Evolutionary conservation across 2,113 vertebrate genomes (phyloP).

Genomic region (Tragelaphus buxtoni): DNA sequence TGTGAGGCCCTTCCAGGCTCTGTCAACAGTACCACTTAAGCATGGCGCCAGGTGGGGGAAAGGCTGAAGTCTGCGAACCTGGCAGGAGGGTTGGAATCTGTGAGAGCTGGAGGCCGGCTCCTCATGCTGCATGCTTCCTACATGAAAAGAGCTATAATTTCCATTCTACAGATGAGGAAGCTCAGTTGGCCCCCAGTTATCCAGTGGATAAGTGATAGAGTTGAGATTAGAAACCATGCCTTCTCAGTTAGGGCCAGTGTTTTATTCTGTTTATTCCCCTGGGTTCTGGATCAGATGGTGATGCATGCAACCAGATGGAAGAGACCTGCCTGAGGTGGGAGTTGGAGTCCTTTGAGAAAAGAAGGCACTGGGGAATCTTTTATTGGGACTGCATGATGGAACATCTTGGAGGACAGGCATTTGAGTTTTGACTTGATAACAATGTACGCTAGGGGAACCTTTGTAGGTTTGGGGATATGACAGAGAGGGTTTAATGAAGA

Average conservation of each 20-base stretch:
- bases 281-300: no score
- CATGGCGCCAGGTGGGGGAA: fast-evolving
- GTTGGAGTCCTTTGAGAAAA: no score
- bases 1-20: not conserved
- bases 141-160: not conserved
- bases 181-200: not conserved
- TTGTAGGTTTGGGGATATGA: not conserved
- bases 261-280: not conserved
- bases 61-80: not conserved
- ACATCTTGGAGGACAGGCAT: not conserved
- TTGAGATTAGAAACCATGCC: not conserved
- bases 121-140: not conserved
- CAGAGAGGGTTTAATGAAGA: not conserved
- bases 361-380: not conserved
- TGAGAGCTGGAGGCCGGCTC: not conserved
- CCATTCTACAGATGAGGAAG: not conserved
- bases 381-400: not conserved
- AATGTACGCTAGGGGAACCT: not conserved
- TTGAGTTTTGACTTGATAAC: not conserved
- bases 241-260: not conserved
- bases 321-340: not conserved
- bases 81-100: not conserved
- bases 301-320: not conserved
- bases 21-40: not conserved
- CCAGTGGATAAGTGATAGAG: not conserved